Evolutionary conservation across 2,113 vertebrate genomes (phyloP).

Genomic region (Cephalopterus ornatus): DNA sequence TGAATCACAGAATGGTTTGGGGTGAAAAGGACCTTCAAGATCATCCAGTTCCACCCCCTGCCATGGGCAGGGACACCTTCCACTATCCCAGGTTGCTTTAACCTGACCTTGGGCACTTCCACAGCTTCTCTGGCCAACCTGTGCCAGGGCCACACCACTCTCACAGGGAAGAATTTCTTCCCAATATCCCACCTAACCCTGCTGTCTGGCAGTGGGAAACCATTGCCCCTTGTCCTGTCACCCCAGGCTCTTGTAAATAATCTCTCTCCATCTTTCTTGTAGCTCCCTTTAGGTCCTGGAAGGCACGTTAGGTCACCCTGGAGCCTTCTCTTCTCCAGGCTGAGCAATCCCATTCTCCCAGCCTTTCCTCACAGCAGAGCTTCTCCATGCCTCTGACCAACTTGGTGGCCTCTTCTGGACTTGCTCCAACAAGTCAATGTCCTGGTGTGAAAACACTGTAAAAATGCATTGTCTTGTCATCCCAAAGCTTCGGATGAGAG

Average conservation of each 20-base stretch:
- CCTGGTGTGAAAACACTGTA: not conserved
- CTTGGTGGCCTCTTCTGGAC: not conserved
- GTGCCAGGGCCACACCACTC: not conserved
- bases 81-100: not conserved
- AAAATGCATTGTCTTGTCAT: not conserved
- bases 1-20: not conserved
- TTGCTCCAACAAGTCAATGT: not conserved
- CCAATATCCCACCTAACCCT: not conserved
- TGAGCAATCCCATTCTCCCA: not conserved
- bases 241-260: not conserved
- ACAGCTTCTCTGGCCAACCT: not conserved
- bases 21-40: not conserved
- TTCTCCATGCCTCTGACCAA: not conserved
- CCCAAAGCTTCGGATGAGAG: not conserved
- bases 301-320: rapidly evolving
- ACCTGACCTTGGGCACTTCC: not conserved
- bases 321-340: not conserved
- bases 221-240: not conserved
- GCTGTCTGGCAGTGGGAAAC: not conserved
- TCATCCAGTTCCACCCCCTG: not conserved
- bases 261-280: not conserved
- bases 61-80: not conserved
- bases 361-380: not conserved
- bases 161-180: not conserved
- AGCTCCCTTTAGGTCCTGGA: not conserved